Conservation (phyloP, 2,888 invertebrate genomes). For the Fissipunctia ypsillon region DNA sequence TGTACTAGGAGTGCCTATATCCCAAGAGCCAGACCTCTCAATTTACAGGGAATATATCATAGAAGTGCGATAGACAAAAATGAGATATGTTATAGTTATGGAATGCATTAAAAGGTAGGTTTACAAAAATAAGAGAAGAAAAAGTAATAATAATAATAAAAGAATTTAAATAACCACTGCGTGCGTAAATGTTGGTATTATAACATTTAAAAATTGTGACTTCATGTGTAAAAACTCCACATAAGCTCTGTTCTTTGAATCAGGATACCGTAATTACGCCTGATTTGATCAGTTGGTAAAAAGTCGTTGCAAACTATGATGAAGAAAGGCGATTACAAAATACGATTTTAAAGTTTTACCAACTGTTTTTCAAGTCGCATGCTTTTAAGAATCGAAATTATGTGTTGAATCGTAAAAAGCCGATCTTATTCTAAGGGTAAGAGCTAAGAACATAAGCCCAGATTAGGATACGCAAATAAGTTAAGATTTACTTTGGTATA, state of each 20-base stretch:
- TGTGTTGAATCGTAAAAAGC: constrained; percentile 2
- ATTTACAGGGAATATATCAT: no score
- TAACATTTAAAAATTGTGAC: no score
- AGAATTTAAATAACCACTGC: no score
- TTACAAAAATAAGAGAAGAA: no score
- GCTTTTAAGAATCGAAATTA: neutral
- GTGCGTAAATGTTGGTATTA: no score
- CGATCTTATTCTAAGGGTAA: neutral
- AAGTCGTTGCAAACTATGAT: neutral
- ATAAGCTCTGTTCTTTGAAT: neutral
- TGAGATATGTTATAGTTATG: no score
- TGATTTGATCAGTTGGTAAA: neutral
- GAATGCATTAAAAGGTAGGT: no score
- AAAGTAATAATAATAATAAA: no score
- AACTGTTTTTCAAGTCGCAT: neutral
- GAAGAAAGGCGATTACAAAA: neutral
- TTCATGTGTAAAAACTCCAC: no score
- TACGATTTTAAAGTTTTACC: neutral
- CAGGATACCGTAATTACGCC: neutral
- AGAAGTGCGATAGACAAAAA: no score
- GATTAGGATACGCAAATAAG: neutral
- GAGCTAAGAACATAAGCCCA: neutral
- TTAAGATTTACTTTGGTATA: neutral
- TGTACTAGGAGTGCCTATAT: no score
- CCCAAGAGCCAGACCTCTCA: no score